A percentile compares a stretch with the other conserved stretches of the same genome.
Evolutionary conservation across 2,113 vertebrate species (phyloP).

Genomic region (Eclectus roratus): DNA sequence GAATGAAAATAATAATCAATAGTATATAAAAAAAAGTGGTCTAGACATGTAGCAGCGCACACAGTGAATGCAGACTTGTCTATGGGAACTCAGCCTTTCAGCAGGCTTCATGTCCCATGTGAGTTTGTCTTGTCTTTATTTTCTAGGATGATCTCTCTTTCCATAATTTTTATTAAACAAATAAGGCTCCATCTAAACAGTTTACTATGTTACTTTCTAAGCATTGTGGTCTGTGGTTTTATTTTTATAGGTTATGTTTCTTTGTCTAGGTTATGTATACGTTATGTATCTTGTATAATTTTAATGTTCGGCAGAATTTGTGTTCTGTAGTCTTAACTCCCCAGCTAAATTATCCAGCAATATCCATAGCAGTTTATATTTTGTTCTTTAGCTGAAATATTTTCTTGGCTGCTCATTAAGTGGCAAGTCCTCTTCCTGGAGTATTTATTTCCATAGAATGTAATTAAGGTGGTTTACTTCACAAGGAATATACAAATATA

Average conservation of each 20-base stretch:
- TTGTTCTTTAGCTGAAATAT: not conserved
- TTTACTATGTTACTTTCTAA: not conserved
- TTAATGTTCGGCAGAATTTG: not conserved
- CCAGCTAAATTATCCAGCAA: not conserved
- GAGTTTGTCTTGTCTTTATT: not conserved
- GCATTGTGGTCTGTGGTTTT: not conserved
- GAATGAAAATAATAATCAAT: not conserved
- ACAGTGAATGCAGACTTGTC: not conserved
- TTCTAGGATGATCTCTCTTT: not conserved
- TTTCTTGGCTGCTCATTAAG: constrained; percentile 16
- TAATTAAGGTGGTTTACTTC: not conserved
- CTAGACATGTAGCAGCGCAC: fast-evolving
- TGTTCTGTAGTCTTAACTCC: not conserved
- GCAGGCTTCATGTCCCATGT: not conserved
- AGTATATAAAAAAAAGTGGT: not conserved
- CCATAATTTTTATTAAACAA: not conserved
- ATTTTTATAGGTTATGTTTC: not conserved
- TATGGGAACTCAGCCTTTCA: not conserved
- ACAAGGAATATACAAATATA: not conserved
- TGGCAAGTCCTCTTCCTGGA: not conserved
- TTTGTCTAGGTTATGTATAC: not conserved
- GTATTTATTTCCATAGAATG: not conserved
- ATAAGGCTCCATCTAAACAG: not conserved
- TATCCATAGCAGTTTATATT: not conserved
- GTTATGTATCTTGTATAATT: not conserved